Conservation (phyloP, 2,113 vertebrate genomes). For the Percopsis transmontana region DNA sequence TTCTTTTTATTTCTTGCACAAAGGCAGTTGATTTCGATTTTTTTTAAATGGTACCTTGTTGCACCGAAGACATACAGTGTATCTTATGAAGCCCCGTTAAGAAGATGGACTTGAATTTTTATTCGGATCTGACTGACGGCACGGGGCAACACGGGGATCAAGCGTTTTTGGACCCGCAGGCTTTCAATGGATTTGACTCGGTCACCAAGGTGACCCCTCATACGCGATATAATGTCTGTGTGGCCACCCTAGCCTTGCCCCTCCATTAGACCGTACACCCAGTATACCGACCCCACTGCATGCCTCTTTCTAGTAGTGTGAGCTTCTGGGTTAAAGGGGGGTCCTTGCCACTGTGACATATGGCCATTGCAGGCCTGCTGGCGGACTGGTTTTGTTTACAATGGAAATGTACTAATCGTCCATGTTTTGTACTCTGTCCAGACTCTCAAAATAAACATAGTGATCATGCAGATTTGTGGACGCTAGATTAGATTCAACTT, state of each 20-base stretch:
- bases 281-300: constrained; percentile 9
- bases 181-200: constrained; percentile 79
- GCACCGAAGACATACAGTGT: constrained; percentile 8
- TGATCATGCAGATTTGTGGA: no score
- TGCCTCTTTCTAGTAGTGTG: neutral
- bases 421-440: no score
- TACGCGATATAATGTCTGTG: neutral
- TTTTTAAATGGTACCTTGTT: neutral
- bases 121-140: constrained; percentile 77
- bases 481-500: no score
- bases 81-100: constrained; percentile 45
- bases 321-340: neutral
- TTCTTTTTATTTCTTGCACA: no score
- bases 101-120: constrained; percentile 81
- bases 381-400: neutral
- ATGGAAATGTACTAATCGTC: neutral
- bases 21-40: neutral
- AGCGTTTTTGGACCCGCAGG: constrained; percentile 76
- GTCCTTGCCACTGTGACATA: neutral
- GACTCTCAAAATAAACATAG: no score
- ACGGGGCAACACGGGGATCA: constrained; percentile 71
- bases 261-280: neutral
- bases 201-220: constrained; percentile 76
- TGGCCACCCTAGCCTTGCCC: neutral
- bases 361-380: neutral